These are phyloP conservation scores for Lithophane semibrunnea DNA, from an alignment of 2,888 invertebrate species.

Conservation along the genomic window DNA sequence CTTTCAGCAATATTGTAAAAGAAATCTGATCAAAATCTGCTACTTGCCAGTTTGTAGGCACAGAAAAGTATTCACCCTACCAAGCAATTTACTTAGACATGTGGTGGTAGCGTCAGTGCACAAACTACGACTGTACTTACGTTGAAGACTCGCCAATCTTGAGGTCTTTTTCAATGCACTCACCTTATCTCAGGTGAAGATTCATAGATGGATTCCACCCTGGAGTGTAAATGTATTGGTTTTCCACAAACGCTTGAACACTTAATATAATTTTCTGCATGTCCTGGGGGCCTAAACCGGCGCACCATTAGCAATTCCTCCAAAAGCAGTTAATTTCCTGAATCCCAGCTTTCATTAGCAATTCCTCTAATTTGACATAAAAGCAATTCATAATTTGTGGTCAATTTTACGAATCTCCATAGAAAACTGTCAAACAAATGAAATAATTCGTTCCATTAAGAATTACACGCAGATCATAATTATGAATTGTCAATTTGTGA, in stretches of 20 bases:
- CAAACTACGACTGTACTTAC: not conserved
- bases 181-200: not conserved
- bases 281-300: not conserved
- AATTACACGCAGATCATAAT: too few species aligned
- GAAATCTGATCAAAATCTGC: not conserved
- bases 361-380: too few species aligned
- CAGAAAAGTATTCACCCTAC: not conserved
- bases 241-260: not conserved
- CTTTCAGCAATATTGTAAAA: not conserved
- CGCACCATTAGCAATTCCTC: too few species aligned
- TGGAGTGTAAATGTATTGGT: not conserved
- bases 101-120: too few species aligned
- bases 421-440: too few species aligned
- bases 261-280: not conserved
- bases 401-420: too few species aligned
- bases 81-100: not conserved
- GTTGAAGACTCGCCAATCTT: not conserved
- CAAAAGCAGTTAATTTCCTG: too few species aligned
- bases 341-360: too few species aligned
- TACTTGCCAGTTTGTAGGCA: not conserved
- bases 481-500: too few species aligned
- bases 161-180: not conserved
- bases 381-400: too few species aligned
- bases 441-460: too few species aligned
- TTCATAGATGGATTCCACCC: not conserved